Evolutionary conservation across 2,797 vertebrate genomes (phyloP).

Genomic region (Loriculus beryllinus): DNA sequence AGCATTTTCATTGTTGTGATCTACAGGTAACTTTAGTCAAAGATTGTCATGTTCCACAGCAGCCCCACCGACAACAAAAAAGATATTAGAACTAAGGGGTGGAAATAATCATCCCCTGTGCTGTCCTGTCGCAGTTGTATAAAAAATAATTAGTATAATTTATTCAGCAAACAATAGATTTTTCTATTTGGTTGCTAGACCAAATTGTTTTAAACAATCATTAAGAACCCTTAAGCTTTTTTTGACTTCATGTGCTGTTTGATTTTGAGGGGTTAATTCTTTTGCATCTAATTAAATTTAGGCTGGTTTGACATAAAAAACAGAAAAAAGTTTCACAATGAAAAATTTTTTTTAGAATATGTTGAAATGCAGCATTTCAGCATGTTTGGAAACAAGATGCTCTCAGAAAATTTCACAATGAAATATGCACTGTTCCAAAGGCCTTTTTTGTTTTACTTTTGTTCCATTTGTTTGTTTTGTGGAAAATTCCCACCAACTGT

Average conservation of each 20-base stretch:
- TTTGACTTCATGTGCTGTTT: background rate
- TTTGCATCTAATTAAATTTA: conserved; percentile 25
- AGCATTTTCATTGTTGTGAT: no score
- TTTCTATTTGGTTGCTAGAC: background rate
- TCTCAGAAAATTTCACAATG: conserved; percentile 59
- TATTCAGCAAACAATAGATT: background rate
- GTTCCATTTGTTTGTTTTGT: conserved; percentile 24
- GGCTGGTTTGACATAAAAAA: background rate
- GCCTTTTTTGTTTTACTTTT: conserved; percentile 38
- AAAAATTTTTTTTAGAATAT: conserved; percentile 26
- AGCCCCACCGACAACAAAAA: background rate
- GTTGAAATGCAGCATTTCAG: conserved; percentile 53
- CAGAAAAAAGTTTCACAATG: conserved; percentile 32
- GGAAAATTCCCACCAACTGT: conserved; percentile 20
- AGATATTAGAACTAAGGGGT: background rate
- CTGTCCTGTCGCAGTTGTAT: background rate
- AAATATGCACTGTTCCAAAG: conserved; percentile 26
- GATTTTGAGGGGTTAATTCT: conserved; percentile 2
- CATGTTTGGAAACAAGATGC: conserved; percentile 33
- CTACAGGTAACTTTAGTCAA: no score
- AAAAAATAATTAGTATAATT: background rate
- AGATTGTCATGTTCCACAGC: no score
- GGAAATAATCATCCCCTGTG: background rate
- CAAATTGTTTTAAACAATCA: background rate
- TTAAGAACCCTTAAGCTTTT: background rate